Evolutionary conservation across 2,888 invertebrate genomes (phyloP).

Genomic region (Drepana falcataria): DNA sequence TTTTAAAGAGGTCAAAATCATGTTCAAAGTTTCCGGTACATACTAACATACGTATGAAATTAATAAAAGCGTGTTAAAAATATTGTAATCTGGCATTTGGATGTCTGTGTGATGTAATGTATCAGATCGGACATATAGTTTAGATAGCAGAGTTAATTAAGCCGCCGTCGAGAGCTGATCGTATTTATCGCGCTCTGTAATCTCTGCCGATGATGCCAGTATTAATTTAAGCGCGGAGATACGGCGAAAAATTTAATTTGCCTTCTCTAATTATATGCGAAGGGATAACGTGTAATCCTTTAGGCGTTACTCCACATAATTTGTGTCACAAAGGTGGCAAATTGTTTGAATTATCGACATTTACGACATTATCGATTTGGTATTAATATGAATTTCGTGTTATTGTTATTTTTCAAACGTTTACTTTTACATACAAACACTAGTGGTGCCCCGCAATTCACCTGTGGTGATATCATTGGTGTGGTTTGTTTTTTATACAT

Average conservation of each 20-base stretch:
- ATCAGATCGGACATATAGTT: slow-evolving; percentile 4
- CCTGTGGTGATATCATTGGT: too few relatives aligned
- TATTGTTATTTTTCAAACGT: too few relatives aligned
- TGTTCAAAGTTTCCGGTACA: too few relatives aligned
- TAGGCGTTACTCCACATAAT: not conserved
- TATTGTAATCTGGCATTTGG: slow-evolving; percentile 5
- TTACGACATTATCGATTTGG: not conserved
- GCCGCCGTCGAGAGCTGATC: slow-evolving; percentile 22
- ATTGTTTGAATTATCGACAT: not conserved
- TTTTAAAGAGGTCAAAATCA: too few relatives aligned
- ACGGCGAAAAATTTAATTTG: slow-evolving; percentile 7
- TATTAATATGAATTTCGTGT: not conserved
- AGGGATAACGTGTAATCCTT: not conserved
- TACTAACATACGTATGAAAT: too few relatives aligned
- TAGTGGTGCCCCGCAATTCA: too few relatives aligned
- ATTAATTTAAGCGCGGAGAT: slow-evolving; percentile 20
- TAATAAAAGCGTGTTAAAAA: not conserved
- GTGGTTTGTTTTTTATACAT: too few relatives aligned
- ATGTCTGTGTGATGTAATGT: slow-evolving; percentile 3
- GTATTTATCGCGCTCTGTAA: slow-evolving; percentile 31
- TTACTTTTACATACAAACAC: too few relatives aligned
- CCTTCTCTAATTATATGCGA: slow-evolving; percentile 2
- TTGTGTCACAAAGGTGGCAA: not conserved
- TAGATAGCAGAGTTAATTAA: slow-evolving; percentile 34
- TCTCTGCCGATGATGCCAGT: slow-evolving; percentile 21